These are phyloP conservation scores for Platysternon megacephalum DNA, from an alignment of 2,113 vertebrate species.

Conservation along the genomic window DNA sequence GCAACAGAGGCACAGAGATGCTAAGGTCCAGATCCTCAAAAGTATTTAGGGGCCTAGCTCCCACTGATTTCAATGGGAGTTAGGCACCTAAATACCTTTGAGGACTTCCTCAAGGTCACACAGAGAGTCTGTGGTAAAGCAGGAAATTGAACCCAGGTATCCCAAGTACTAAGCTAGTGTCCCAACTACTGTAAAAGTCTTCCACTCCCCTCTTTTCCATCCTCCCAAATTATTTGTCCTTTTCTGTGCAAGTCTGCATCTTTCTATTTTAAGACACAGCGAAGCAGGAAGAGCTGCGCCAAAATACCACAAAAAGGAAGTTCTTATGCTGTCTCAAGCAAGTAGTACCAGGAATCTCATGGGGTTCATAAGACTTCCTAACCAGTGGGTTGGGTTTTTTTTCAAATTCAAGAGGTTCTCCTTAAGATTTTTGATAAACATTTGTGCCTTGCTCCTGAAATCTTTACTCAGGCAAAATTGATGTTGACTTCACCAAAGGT, in stretches of 20 bases:
- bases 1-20: background rate
- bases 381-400: background rate
- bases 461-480: background rate
- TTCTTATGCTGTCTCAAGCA: too few relatives aligned
- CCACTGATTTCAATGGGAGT: background rate
- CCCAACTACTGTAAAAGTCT: background rate
- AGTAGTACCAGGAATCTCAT: too few relatives aligned
- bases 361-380: background rate
- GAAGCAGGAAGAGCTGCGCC: too few relatives aligned
- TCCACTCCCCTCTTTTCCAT: background rate
- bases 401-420: rapidly evolving
- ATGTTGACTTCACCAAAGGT: too few relatives aligned
- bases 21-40: background rate
- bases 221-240: background rate
- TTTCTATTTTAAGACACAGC: too few relatives aligned
- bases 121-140: background rate
- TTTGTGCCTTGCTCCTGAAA: too few relatives aligned
- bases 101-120: background rate
- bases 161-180: background rate
- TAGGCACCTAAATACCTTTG: background rate
- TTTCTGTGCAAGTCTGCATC: background rate
- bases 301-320: too few relatives aligned
- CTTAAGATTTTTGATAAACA: background rate
- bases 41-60: background rate
- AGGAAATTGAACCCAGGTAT: background rate